Evolutionary conservation across 2,113 vertebrate species (phyloP), one percentile per base, ranked within the genome.

Genomic region (Platichthys flesus): DNA sequence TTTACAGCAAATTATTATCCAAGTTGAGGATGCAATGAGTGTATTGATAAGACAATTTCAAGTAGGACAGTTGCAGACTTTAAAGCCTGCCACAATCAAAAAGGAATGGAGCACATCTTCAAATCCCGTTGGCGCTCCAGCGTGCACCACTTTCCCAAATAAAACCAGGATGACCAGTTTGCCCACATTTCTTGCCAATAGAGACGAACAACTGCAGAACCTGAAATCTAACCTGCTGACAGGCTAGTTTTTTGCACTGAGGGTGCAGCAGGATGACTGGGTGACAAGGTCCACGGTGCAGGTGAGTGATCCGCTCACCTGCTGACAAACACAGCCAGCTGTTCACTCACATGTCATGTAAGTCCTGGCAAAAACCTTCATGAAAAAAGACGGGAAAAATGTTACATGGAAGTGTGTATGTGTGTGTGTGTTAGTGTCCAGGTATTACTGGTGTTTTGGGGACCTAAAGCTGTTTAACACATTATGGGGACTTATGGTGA

Each of bases 111-210:
- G 45, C 16, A 45, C 28, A 14, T 55, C 64, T 55, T 59, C 35
- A 76, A 51, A 65, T 49, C 52, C 42, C 1, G 2, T 40, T 31
- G 35, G 16, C 54, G 10, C 51, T 52, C 65, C 63, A 42, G 55
- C 73, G n/a, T 16, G 24, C 21, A 76, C 10, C 28, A 52, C 45
- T 31, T 76, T 24, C 28, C 16, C 58, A 80, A 86, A 80, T 66
- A 75, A 86, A 89, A 89, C 76, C 63, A 69, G 90, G 79, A 78
- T 69, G 89, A 90, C 91, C 85, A 79, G 88, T 91, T 91, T 69
- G n/a, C 1, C 85, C 3, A 42, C 79, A 71, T 35, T 57, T 45
- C 49, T 71, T 70, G 79, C 77, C 85, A 86, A 68, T 64, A n/a
- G 71, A 56, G 77, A 79, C 62, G 67, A 80, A 75, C 1, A 37